Evolutionary conservation across 2,888 invertebrate species (phyloP), one percentile per base, ranked within the genome.

Genomic region (Lumbricus terrestris): DNA sequence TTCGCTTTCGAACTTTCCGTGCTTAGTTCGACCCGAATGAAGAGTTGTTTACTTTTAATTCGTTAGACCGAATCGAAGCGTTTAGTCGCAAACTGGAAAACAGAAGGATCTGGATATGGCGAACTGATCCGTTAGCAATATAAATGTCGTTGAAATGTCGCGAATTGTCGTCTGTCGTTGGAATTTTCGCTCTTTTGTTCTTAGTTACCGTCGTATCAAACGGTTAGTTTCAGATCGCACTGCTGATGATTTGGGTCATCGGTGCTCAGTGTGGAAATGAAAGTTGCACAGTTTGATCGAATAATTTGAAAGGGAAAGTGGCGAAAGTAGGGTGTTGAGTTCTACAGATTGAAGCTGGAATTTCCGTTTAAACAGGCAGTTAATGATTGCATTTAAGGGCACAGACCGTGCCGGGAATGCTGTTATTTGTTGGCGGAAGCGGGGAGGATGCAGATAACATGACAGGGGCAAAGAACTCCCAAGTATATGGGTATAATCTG

Each of bases 141-240:
- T 69, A 69, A 69, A 69, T 69, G 69, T 69, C 69, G 69, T 69
- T n/a, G n/a, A 69, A 69, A 69, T 69, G 69, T n/a, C n/a, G 69
- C 69, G 69, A 69, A n/a, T 69, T 69, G 29, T 69, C n/a, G 29
- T 69, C 29, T 0, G 11, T 69, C 29, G 69, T 11, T 69, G 69
- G 69, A 69, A n/a, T 69, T 69, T 69, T 69, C 8, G n/a, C 69
- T 4, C 69, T 69, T 16, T 29, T 29, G 29, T 69, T 11, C n/a
- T 69, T 69, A n/a, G 69, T 69, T 69, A 69, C 69, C 69, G 69
- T 69, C 29, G 69, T 69, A 16, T 69, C n/a, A 69, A 69, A n/a
- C 69, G 69, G 69, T 69, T 69, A 69, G 69, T 69, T 69, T 69
- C 11, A 11, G 29, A n/a, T n/a, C 29, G 29, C 8, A 69, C 16